A percentile compares a stretch with the other conserved stretches of the same genome.
Evolutionary conservation across 2,888 invertebrate genomes (phyloP).

Genomic region (Ophion slaviceki): DNA sequence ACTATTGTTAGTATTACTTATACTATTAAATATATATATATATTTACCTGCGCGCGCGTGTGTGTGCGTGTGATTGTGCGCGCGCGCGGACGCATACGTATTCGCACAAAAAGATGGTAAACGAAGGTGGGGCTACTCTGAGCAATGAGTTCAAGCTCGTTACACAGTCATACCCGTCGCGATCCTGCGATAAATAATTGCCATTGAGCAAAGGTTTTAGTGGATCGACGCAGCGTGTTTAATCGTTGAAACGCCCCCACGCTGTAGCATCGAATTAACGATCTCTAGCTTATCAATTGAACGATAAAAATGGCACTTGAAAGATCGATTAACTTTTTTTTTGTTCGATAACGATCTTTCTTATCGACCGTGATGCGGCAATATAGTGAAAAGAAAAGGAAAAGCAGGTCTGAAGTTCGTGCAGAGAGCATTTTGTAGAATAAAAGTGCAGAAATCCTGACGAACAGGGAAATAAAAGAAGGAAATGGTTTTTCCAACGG

Average conservation of each 20-base stretch:
- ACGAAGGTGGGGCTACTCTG: slow-evolving; percentile 33
- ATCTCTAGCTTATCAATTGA: slow-evolving; percentile 25
- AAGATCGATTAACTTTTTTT: neutral
- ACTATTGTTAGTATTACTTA: no score
- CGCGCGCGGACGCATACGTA: neutral
- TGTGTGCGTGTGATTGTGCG: no score
- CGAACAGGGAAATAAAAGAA: neutral
- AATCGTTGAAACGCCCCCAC: slow-evolving; percentile 39
- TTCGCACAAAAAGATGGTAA: slow-evolving; percentile 12
- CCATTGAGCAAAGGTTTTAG: slow-evolving; percentile 53
- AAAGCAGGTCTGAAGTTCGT: no score
- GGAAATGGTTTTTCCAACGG: neutral
- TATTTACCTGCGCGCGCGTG: no score
- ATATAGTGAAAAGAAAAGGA: no score
- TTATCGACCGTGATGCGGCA: neutral
- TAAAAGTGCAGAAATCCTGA: neutral
- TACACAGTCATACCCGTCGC: slow-evolving; percentile 35
- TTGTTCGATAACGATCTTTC: neutral
- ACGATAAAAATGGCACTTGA: neutral
- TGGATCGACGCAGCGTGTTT: slow-evolving; percentile 59
- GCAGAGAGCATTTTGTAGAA: no score
- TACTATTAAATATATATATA: no score
- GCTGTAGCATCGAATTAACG: slow-evolving; percentile 5
- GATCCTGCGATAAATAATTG: slow-evolving; percentile 43
- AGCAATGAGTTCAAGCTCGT: slow-evolving; percentile 48